Conservation (phyloP, 2,113 vertebrate species). For the Seriola rivoliana region DNA sequence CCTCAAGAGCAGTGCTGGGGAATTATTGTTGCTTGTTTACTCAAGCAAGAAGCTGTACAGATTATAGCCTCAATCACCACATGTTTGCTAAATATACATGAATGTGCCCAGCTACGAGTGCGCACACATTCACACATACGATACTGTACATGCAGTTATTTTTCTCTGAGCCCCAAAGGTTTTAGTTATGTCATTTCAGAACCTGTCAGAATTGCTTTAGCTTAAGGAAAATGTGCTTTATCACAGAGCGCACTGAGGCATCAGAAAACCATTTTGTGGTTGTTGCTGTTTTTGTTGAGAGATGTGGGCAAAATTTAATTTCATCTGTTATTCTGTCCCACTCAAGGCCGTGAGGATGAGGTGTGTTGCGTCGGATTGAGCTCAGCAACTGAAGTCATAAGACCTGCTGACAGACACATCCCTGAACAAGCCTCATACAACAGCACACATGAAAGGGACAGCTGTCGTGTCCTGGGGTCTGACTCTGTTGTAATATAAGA, state of each 20-base stretch:
- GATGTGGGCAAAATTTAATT: neutral
- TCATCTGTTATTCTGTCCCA: neutral
- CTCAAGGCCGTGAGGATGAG: slow-evolving; percentile 7
- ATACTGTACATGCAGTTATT: neutral
- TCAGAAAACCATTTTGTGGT: slow-evolving; percentile 13
- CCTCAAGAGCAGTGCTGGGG: neutral
- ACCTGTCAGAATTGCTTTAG: slow-evolving; percentile 21
- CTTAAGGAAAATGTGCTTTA: slow-evolving; percentile 20
- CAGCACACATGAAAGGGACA: slow-evolving; percentile 59
- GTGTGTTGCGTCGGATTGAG: slow-evolving; percentile 19
- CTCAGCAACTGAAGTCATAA: slow-evolving; percentile 48
- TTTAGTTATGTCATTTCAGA: slow-evolving; percentile 8
- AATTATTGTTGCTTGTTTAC: neutral
- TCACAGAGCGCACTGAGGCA: slow-evolving; percentile 21
- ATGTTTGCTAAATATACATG: neutral
- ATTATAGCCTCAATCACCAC: slow-evolving; percentile 4
- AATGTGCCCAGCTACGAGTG: neutral
- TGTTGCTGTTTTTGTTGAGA: slow-evolving; percentile 9
- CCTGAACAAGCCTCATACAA: slow-evolving; percentile 33
- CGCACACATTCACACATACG: neutral
- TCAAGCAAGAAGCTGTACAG: slow-evolving; percentile 3
- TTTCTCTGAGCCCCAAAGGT: neutral
- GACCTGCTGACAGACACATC: slow-evolving; percentile 64
- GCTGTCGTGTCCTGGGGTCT: slow-evolving; percentile 53
- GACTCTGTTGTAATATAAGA: slow-evolving; percentile 52